Conservation (phyloP, 1,140 invertebrate genomes). For the Argopecten irradians region DNA sequence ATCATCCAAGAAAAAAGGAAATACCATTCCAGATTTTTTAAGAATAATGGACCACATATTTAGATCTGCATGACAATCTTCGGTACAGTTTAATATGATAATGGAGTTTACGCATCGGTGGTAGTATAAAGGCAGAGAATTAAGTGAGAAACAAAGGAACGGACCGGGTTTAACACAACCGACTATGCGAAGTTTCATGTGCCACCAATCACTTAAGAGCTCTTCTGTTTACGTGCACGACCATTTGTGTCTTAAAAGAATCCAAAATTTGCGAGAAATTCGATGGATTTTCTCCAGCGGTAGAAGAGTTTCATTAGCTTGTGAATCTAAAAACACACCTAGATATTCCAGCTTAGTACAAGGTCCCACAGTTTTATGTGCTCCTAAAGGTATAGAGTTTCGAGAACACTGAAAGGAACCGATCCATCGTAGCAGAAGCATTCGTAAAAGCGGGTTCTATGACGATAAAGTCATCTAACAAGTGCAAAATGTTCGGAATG, state of each 20-base stretch:
- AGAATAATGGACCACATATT: slow-evolving; percentile 43
- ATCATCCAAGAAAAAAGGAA: slow-evolving; percentile 31
- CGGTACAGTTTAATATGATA: slow-evolving; percentile 33
- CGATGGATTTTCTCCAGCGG: neutral
- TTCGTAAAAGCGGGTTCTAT: neutral
- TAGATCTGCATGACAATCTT: slow-evolving; percentile 9
- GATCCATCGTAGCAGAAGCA: neutral
- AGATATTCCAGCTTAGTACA: neutral
- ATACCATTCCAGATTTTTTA: slow-evolving; percentile 4
- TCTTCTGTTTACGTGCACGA: slow-evolving; percentile 26
- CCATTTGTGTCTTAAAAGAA: neutral
- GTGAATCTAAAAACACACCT: neutral
- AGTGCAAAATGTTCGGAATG: neutral
- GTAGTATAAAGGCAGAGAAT: slow-evolving; percentile 27
- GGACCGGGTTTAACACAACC: slow-evolving; percentile 27
- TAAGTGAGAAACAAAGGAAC: slow-evolving; percentile 42
- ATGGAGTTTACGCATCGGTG: slow-evolving; percentile 20
- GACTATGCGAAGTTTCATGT: slow-evolving; percentile 33
- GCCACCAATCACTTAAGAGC: neutral
- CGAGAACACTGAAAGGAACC: neutral
- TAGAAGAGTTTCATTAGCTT: neutral
- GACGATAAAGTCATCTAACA: neutral
- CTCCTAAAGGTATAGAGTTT: neutral
- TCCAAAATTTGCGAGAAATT: neutral
- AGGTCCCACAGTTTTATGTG: neutral